phyloP scores from a whole-genome alignment of 2,113 vertebrate species.

The Ibidorhyncha struthersii region DNA sequence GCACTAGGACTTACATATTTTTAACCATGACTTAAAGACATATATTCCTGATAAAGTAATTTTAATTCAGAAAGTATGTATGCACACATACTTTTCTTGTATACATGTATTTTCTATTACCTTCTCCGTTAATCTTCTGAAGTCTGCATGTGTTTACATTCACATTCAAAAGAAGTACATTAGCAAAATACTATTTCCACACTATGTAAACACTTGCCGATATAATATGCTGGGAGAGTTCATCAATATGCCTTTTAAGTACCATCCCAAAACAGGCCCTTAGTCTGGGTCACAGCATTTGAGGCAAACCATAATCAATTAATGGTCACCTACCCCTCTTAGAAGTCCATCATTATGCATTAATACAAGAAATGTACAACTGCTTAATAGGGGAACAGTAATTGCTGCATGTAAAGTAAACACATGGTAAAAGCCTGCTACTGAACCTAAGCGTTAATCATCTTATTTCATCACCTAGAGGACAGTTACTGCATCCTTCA shows the following conservation, averaged over 20 bases:
- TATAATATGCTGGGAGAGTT: background rate
- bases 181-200: background rate
- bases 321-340: background rate
- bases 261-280: background rate
- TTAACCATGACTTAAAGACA: background rate
- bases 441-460: background rate
- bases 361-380: background rate
- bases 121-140: background rate
- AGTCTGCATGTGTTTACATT: rapidly evolving
- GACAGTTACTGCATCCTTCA: background rate
- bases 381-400: background rate
- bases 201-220: background rate
- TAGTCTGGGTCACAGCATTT: background rate
- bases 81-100: rapidly evolving
- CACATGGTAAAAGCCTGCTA: background rate
- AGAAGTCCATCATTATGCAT: background rate
- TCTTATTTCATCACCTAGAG: background rate
- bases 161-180: background rate
- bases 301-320: background rate
- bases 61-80: background rate
- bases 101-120: background rate
- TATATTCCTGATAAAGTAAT: background rate
- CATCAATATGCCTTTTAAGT: background rate
- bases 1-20: background rate
- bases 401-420: background rate